phyloP scores from a whole-genome alignment of 2,113 vertebrate genomes.

The Chrysemys picta region DNA sequence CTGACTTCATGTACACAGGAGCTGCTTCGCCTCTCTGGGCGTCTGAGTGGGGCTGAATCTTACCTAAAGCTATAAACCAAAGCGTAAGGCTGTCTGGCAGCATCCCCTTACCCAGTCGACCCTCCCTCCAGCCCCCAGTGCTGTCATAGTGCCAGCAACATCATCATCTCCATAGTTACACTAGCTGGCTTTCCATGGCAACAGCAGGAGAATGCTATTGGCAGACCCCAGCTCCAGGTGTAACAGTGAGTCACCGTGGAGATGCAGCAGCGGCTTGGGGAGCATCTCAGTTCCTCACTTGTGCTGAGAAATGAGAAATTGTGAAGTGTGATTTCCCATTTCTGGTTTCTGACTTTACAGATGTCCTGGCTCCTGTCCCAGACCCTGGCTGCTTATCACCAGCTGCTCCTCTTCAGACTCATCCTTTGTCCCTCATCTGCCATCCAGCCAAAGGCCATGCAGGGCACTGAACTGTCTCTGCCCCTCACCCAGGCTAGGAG shows the following conservation, averaged over 20 bases:
- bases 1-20: no score
- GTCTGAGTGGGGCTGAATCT: not conserved
- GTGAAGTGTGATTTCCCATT: not conserved
- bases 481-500: no score
- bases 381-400: no score
- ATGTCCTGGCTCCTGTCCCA: no score
- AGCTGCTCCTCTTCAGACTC: no score
- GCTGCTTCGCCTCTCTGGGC: not conserved
- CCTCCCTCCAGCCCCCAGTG: not conserved
- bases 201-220: not conserved
- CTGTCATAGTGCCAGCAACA: not conserved
- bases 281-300: not conserved
- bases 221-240: not conserved
- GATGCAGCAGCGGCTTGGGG: not conserved
- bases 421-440: no score
- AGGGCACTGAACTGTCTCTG: no score
- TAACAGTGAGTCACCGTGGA: not conserved
- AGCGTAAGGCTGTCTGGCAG: no score
- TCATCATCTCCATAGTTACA: slow-evolving; percentile 25
- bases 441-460: no score
- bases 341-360: no score
- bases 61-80: no score
- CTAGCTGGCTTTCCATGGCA: not conserved
- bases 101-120: not conserved
- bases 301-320: no score